These are phyloP conservation scores for Tautogolabrus adspersus DNA, from an alignment of 2,113 vertebrate species.

Conservation along the genomic window DNA sequence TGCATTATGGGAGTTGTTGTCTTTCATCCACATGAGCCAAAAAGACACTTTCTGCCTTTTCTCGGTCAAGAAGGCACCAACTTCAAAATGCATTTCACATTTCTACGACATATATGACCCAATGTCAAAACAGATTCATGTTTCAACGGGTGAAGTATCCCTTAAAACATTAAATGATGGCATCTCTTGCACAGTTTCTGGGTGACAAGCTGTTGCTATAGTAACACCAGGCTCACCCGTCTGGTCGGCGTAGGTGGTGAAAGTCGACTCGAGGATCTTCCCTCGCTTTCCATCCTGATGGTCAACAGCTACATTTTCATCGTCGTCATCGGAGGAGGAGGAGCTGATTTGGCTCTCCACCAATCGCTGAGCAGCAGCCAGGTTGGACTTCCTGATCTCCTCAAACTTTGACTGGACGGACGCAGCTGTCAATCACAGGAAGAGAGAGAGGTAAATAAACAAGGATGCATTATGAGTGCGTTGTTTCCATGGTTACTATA, in stretches of 20 bases:
- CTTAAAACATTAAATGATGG: too few species aligned
- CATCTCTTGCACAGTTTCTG: too few species aligned
- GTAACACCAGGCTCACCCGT: slow-evolving; percentile 83
- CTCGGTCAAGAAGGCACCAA: too few species aligned
- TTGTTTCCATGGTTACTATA: neutral
- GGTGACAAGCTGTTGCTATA: neutral
- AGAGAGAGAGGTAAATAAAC: neutral
- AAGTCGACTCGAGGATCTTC: slow-evolving; percentile 91
- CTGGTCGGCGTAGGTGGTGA: slow-evolving; percentile 90
- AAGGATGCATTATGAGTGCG: neutral
- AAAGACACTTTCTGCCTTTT: too few species aligned
- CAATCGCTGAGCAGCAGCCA: slow-evolving; percentile 89
- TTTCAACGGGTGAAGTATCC: too few species aligned
- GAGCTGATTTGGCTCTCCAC: slow-evolving; percentile 86
- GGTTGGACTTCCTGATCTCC: slow-evolving; percentile 93
- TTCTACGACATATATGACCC: too few species aligned
- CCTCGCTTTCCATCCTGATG: slow-evolving; percentile 87
- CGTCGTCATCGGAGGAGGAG: slow-evolving; percentile 87
- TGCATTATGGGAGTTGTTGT: too few species aligned
- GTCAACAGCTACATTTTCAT: slow-evolving; percentile 83
- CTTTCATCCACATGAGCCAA: too few species aligned
- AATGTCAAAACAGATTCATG: too few species aligned
- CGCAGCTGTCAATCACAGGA: slow-evolving; percentile 67
- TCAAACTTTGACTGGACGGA: slow-evolving; percentile 90
- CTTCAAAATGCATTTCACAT: too few species aligned